Percentiles rank a stretch among this genome's conserved stretches.
Conservation (phyloP, 2,113 vertebrate species). For the Spea bombifrons region DNA sequence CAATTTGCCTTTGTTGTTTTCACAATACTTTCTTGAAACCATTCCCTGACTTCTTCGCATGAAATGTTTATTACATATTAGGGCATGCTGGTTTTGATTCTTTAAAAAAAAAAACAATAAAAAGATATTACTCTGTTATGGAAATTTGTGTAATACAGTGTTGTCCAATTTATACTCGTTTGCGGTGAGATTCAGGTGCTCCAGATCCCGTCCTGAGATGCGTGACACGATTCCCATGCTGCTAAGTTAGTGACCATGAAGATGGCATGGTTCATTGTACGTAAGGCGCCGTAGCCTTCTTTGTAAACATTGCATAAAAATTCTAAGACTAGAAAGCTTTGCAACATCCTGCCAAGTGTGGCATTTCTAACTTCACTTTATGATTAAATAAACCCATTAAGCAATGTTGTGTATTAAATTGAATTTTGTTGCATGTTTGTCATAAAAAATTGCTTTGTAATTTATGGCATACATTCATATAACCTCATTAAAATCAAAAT, state of each 20-base stretch:
- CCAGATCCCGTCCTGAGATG: too few species aligned
- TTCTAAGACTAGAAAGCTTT: too few species aligned
- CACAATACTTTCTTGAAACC: background rate
- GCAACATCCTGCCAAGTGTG: background rate
- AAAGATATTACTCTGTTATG: too few species aligned
- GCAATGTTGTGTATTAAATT: background rate
- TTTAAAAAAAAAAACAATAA: conserved; percentile 7
- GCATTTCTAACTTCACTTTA: background rate
- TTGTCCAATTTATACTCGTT: too few species aligned
- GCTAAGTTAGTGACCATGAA: too few species aligned
- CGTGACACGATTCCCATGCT: too few species aligned
- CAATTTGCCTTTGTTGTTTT: background rate
- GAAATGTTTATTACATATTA: background rate
- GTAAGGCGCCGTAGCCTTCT: too few species aligned
- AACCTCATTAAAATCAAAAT: background rate
- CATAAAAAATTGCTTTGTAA: background rate
- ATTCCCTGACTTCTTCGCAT: background rate
- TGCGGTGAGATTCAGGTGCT: too few species aligned
- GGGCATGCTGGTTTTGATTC: background rate
- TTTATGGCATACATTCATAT: background rate
- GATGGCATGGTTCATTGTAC: too few species aligned
- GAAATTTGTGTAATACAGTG: too few species aligned
- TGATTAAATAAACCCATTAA: too few species aligned
- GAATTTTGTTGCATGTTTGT: background rate
- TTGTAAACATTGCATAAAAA: too few species aligned